Percentiles rank a stretch among this genome's conserved stretches.
These are phyloP conservation scores for Plagodis pulveraria DNA, from an alignment of 2,888 invertebrate genomes.

Conservation along the genomic window DNA sequence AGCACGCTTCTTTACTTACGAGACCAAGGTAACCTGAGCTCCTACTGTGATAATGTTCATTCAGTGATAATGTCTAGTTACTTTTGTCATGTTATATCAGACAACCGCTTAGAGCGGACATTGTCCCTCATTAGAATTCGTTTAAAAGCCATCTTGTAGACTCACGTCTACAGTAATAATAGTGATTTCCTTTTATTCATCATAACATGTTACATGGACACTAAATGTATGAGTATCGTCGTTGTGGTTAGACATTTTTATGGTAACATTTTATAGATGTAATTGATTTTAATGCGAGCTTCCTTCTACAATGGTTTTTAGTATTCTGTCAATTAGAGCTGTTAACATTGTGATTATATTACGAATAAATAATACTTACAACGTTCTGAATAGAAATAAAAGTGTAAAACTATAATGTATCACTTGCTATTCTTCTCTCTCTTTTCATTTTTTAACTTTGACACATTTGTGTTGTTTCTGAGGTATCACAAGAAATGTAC, in stretches of 20 bases:
- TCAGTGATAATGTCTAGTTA: conserved; percentile 18
- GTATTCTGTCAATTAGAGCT: too few species aligned
- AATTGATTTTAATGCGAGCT: too few species aligned
- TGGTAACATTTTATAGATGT: too few species aligned
- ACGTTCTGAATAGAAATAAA: too few species aligned
- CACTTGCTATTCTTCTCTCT: too few species aligned
- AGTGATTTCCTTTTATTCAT: conserved; percentile 60
- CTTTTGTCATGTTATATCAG: conserved; percentile 17
- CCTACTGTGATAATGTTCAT: conserved; percentile 9
- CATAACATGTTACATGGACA: conserved; percentile 37
- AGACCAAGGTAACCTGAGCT: conserved; percentile 19
- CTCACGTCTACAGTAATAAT: conserved; percentile 50
- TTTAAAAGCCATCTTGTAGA: conserved; percentile 46
- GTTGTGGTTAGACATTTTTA: neutral
- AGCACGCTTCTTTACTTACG: conserved; percentile 38
- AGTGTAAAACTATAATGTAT: too few species aligned
- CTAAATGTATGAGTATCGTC: conserved; percentile 31
- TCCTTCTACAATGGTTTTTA: too few species aligned
- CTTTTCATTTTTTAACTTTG: too few species aligned
- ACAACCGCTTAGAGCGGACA: conserved; percentile 33
- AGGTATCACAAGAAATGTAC: too few species aligned
- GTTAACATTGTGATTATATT: too few species aligned
- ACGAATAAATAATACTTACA: too few species aligned
- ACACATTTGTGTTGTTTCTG: too few species aligned
- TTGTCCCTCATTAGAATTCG: conserved; percentile 50